Evolutionary conservation across 2,888 invertebrate genomes (phyloP).

Genomic region (Agelastica alni): DNA sequence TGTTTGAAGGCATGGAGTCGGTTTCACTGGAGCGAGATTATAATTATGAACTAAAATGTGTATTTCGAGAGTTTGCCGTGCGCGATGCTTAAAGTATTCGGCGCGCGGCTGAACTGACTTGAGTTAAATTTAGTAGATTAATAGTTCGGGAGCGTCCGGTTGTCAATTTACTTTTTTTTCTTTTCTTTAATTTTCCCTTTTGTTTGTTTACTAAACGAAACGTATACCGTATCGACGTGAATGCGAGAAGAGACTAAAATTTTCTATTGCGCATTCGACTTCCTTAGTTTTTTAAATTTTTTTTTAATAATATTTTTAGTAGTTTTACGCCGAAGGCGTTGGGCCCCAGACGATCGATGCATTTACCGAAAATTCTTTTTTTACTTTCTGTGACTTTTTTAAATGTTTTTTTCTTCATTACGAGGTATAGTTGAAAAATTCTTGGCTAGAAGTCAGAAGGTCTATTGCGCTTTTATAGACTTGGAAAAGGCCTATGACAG

Average conservation of each 20-base stretch:
- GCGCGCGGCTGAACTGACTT: conserved; percentile 36
- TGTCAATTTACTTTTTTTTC: conserved; percentile 48
- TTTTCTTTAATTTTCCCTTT: conserved; percentile 22
- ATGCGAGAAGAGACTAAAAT: background rate
- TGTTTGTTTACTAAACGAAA: conserved; percentile 43
- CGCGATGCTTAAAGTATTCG: conserved; percentile 34
- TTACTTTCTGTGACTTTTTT: too few relatives aligned
- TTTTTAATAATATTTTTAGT: background rate
- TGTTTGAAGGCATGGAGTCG: conserved; percentile 19
- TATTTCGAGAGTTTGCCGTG: conserved; percentile 39
- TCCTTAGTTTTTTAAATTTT: conserved; percentile 12
- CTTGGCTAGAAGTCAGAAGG: too few relatives aligned
- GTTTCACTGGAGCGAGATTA: conserved; percentile 32
- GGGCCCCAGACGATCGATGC: too few relatives aligned
- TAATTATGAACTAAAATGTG: conserved; percentile 37
- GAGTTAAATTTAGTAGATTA: conserved; percentile 51
- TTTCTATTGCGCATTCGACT: conserved; percentile 13
- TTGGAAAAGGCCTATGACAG: too few relatives aligned
- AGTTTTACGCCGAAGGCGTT: too few relatives aligned
- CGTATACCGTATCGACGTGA: conserved; percentile 18
- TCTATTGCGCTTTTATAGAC: too few relatives aligned
- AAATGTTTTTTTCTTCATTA: too few relatives aligned
- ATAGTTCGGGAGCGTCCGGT: conserved; percentile 53
- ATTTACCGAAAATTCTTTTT: too few relatives aligned
- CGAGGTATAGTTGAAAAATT: too few relatives aligned